Percentiles rank a stretch among this genome's conserved stretches.
Conservation (phyloP, 2,113 vertebrate genomes). For the Kryptolebias marmoratus region DNA sequence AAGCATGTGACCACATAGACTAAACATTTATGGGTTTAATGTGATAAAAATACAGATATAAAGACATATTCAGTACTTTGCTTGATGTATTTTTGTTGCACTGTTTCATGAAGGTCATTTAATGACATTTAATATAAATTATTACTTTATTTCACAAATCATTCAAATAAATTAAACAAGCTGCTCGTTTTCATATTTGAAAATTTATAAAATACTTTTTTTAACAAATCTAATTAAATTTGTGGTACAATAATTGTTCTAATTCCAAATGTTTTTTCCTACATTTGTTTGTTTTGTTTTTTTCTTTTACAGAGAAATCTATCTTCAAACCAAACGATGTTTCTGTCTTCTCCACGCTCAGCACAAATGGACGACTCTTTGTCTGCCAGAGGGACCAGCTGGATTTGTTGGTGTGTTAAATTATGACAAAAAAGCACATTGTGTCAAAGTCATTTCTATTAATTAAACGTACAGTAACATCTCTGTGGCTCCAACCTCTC, state of each 20-base stretch:
- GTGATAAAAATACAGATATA: not conserved
- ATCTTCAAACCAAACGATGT: slow-evolving; percentile 93
- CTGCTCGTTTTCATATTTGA: too few relatives aligned
- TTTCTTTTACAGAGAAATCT: slow-evolving; percentile 85
- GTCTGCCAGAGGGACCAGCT: slow-evolving; percentile 92
- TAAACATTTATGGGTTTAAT: too few relatives aligned
- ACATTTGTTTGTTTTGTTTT: not conserved
- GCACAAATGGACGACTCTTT: slow-evolving; percentile 93
- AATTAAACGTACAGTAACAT: not conserved
- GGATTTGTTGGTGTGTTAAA: slow-evolving; percentile 90
- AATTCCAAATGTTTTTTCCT: not conserved
- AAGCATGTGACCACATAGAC: too few relatives aligned
- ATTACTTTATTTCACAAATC: not conserved
- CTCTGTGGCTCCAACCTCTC: not conserved
- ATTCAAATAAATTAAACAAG: too few relatives aligned
- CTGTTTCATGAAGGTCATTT: not conserved
- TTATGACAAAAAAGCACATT: not conserved
- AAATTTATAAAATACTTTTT: too few relatives aligned
- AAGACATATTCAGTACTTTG: not conserved
- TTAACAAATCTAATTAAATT: not conserved
- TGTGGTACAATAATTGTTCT: not conserved
- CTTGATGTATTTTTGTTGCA: not conserved
- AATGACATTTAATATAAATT: not conserved
- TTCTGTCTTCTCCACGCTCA: slow-evolving; percentile 95
- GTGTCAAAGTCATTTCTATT: not conserved